A percentile compares a stretch with the other conserved stretches of the same genome.
Evolutionary conservation across 2,888 invertebrate species (phyloP).

Genomic region (Drosophila merina): DNA sequence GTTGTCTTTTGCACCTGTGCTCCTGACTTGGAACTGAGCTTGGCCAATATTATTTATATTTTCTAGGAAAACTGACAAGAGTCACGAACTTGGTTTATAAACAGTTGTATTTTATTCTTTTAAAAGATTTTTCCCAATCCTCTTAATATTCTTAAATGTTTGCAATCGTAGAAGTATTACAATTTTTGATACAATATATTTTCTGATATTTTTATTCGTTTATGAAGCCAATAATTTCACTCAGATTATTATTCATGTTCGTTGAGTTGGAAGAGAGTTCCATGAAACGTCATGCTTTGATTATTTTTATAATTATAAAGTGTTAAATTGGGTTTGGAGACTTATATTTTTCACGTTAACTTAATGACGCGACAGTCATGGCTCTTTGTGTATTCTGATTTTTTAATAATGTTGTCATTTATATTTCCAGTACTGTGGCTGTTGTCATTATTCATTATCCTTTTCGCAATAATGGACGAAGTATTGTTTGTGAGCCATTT

Average conservation of each 20-base stretch:
- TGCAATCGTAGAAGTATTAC: too few species aligned
- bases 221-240: too few species aligned
- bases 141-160: too few species aligned
- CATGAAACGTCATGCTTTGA: too few species aligned
- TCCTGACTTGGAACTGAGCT: constrained; percentile 32
- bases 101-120: not conserved
- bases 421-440: constrained; percentile 51
- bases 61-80: not conserved
- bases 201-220: too few species aligned
- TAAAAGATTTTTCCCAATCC: too few species aligned
- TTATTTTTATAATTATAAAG: not conserved
- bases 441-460: constrained; percentile 64
- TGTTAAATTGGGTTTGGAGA: not conserved
- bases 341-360: constrained; percentile 13
- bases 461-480: constrained; percentile 38
- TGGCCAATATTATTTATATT: not conserved
- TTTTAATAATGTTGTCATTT: constrained; percentile 67
- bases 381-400: constrained; percentile 35
- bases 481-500: constrained; percentile 37
- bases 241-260: too few species aligned
- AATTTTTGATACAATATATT: too few species aligned
- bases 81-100: not conserved
- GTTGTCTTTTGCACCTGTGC: constrained; percentile 38
- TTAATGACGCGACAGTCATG: constrained; percentile 58
- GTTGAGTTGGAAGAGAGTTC: too few species aligned